Percentiles rank a stretch among this genome's conserved stretches.
These are phyloP conservation scores for Dallia pectoralis DNA, from an alignment of 2,797 vertebrate species.

Conservation along the genomic window DNA sequence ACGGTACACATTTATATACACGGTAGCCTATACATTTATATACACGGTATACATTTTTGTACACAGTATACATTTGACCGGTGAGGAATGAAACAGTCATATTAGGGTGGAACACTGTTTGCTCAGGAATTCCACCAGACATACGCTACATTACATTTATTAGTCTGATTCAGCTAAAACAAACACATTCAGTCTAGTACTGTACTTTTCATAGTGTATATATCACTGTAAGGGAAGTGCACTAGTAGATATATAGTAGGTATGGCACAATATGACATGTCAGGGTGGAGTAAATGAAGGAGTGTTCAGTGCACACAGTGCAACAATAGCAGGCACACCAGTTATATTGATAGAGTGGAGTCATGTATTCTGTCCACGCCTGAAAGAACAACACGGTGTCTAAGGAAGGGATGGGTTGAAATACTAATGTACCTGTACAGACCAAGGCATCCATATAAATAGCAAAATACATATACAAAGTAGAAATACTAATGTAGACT, in stretches of 20 bases:
- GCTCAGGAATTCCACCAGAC: slow-evolving; percentile 16
- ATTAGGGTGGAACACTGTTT: slow-evolving; percentile 34
- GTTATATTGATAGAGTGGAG: slow-evolving; percentile 44
- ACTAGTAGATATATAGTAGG: not conserved
- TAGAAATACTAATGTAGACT: too few relatives aligned
- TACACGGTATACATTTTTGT: too few relatives aligned
- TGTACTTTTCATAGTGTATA: not conserved
- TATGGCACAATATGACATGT: not conserved
- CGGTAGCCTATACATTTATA: too few relatives aligned
- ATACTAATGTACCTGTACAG: too few relatives aligned
- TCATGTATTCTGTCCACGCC: too few relatives aligned
- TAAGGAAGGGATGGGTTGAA: not conserved
- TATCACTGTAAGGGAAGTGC: not conserved
- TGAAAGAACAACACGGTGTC: slow-evolving; percentile 59
- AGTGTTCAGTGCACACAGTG: slow-evolving; percentile 6
- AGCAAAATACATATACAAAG: too few relatives aligned
- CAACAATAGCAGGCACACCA: slow-evolving; percentile 23
- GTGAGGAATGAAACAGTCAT: slow-evolving; percentile 7
- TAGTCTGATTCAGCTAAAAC: not conserved
- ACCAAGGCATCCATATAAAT: too few relatives aligned
- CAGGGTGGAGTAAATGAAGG: slow-evolving; percentile 39
- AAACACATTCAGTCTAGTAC: not conserved
- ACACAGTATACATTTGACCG: not conserved
- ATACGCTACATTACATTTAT: not conserved
- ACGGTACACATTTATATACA: too few relatives aligned